Evolutionary conservation across 2,888 invertebrate genomes (phyloP), one percentile per base, ranked within the genome.

Genomic region (Calameuta filiformis): DNA sequence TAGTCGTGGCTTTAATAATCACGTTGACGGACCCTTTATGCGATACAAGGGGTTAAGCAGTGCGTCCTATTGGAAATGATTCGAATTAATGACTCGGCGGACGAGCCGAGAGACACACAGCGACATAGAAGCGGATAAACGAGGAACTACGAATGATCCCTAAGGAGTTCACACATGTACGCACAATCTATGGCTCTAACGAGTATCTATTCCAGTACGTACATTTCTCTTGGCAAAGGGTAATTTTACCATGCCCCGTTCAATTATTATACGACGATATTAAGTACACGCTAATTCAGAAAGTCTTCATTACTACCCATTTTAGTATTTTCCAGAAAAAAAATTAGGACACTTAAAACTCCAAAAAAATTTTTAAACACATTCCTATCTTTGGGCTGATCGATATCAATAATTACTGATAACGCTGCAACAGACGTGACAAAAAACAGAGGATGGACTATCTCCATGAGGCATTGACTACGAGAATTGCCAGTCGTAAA

Each of bases 11-110:
- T 34, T 34, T 30, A 74, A 74, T 75, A 81, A 85, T 83, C 81
- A 78, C n/a, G 74, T 76, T 73, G 82, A 79, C 78, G 73, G 77
- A 15, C 69, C 80, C 77, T 75, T 81, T 71, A 56, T 56, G 77
- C 71, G 73, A 69, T 79, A 79, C 40, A 81, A 80, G 77, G 82
- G 82, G 82, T 81, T 81, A 82, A 86, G 74, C 82, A 82, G 81
- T 80, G 82, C 84, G 82, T 79, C 74, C 80, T 81, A 77, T 81
- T 79, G 85, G 84, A 89, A 89, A 84, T 84, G 82, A 88, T 88
- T 84, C 75, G 87, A 84, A 87, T 88, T 87, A 86, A 87, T 87
- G 85, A 83, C 83, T 76, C 76, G 68, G 33, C 56, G 56, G 75
- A 69, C 33, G 71, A 71, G 30, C 71, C 71, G 12, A 56, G 56